Conservation (phyloP, 1,140 invertebrate species). For the Drosophila equinoxialis region DNA sequence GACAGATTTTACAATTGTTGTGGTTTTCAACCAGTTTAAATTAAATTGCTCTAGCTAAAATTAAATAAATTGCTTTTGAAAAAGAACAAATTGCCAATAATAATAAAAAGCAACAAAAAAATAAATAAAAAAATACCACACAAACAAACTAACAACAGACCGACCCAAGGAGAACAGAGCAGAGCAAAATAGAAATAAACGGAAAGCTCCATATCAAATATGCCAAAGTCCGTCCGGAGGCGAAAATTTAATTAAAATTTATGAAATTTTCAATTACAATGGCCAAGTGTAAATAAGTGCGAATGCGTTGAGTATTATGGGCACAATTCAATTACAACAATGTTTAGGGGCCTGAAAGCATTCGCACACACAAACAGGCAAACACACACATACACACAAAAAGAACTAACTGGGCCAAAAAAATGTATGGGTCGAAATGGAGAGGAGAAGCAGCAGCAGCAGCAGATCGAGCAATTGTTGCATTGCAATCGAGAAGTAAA, state of each 20-base stretch:
- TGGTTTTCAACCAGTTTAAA: neutral
- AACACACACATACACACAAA: neutral
- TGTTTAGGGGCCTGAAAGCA: slow-evolving; percentile 35
- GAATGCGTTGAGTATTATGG: slow-evolving; percentile 38
- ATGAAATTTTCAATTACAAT: slow-evolving; percentile 66
- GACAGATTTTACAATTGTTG: neutral
- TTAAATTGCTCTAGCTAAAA: neutral
- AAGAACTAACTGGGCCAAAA: slow-evolving; percentile 47
- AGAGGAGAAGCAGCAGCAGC: neutral
- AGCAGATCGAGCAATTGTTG: slow-evolving; percentile 1
- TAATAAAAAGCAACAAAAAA: neutral
- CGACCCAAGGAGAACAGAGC: neutral
- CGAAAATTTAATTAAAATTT: slow-evolving; percentile 65
- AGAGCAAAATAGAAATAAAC: neutral
- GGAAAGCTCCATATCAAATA: slow-evolving; percentile 34
- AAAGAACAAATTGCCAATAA: slow-evolving; percentile 4
- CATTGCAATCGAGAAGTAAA: slow-evolving; percentile 9
- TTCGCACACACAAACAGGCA: slow-evolving; percentile 1
- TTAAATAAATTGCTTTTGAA: slow-evolving; percentile 8
- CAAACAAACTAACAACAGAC: slow-evolving; percentile 23
- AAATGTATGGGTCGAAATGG: slow-evolving; percentile 43
- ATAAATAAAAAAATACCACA: neutral
- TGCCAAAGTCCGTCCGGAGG: slow-evolving; percentile 35
- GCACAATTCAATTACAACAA: slow-evolving; percentile 69
- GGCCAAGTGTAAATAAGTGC: slow-evolving; percentile 58